A percentile compares a stretch with the other conserved stretches of the same genome.
Conservation (phyloP, 2,888 invertebrate species). For the Nomada ferruginata region DNA sequence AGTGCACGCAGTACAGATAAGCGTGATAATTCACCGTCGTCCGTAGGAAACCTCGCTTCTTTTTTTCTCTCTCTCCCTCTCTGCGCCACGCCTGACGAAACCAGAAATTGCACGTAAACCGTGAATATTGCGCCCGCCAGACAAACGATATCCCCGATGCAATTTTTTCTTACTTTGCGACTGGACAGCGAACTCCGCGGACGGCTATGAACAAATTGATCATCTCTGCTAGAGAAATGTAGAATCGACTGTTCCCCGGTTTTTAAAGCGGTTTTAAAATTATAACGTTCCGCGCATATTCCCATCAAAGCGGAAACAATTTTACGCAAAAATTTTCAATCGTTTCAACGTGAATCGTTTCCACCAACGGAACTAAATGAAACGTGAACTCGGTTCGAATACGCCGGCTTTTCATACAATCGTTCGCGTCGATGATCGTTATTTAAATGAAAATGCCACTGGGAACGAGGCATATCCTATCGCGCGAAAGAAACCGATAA, state of each 20-base stretch:
- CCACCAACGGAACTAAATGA: background rate
- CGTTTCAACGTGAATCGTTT: slow-evolving; percentile 9
- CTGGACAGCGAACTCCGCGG: background rate
- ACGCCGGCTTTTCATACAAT: background rate
- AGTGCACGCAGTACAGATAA: slow-evolving; percentile 50
- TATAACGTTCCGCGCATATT: background rate
- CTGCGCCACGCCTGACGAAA: slow-evolving; percentile 42
- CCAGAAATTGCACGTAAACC: slow-evolving; percentile 60
- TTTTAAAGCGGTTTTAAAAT: background rate
- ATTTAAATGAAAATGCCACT: slow-evolving; percentile 26
- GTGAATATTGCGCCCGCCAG: slow-evolving; percentile 46
- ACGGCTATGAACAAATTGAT: background rate
- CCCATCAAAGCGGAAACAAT: background rate
- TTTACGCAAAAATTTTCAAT: slow-evolving; percentile 8
- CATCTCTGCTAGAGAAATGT: background rate
- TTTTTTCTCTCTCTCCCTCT: background rate
- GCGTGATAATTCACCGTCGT: slow-evolving; percentile 60
- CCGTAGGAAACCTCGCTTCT: slow-evolving; percentile 27
- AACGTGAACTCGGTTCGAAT: slow-evolving; percentile 13
- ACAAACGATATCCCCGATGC: slow-evolving; percentile 29
- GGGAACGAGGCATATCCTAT: background rate
- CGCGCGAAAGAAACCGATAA: slow-evolving; percentile 37
- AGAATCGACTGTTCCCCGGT: background rate
- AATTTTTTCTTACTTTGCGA: slow-evolving; percentile 13
- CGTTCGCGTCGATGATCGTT: slow-evolving; percentile 15